Evolutionary conservation across 2,888 invertebrate genomes (phyloP).

Genomic region (Thecocarcelia acutangulata): DNA sequence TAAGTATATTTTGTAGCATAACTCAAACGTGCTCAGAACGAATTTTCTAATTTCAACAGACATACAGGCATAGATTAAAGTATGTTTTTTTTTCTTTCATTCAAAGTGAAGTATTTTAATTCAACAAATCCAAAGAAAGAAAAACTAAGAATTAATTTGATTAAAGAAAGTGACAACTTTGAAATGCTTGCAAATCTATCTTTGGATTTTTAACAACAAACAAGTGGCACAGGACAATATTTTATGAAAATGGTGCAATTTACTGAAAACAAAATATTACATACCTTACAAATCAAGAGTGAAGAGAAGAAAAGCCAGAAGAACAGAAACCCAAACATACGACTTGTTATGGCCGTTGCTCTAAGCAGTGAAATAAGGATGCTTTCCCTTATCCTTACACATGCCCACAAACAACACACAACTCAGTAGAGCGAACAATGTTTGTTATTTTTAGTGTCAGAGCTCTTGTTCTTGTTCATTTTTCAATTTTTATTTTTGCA

Average conservation of each 20-base stretch:
- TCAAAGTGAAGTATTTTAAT: no score
- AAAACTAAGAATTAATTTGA: background rate
- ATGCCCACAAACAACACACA: background rate
- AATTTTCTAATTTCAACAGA: background rate
- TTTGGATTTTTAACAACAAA: background rate
- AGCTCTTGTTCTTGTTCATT: background rate
- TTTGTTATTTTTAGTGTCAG: background rate
- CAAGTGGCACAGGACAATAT: constrained; percentile 25
- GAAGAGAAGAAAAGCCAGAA: background rate
- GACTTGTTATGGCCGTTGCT: background rate
- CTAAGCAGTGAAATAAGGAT: background rate
- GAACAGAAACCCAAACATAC: background rate
- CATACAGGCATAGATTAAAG: background rate
- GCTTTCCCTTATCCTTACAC: background rate
- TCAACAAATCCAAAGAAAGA: background rate
- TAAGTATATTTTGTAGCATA: no score
- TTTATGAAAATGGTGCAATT: constrained; percentile 16
- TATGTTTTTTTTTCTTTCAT: no score
- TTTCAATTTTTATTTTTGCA: background rate
- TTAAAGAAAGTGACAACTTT: background rate
- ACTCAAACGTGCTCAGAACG: background rate
- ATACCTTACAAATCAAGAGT: constrained; percentile 25
- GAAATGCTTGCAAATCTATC: background rate
- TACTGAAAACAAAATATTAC: constrained; percentile 22
- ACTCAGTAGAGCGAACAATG: background rate